Evolutionary conservation across 2,888 invertebrate genomes (phyloP), one percentile per base, ranked within the genome.

Genomic region (Encarsia formosa): DNA sequence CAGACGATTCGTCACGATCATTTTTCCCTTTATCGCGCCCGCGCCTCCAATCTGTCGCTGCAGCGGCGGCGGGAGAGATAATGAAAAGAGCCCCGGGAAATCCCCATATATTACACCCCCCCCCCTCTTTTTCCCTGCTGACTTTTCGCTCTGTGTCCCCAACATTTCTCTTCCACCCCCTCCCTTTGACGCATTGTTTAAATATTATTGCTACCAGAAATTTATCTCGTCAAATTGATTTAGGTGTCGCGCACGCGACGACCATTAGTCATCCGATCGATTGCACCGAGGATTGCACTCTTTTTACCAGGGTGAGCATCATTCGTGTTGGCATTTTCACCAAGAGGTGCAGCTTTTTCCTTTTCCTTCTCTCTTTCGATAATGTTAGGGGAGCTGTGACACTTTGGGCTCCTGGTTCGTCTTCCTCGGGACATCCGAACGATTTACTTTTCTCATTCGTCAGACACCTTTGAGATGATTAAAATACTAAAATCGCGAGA

Each of bases 1-100:
- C 45, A 40, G 49, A 31, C 59, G 57, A 67, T 67, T 66, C 65
- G 65, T 66, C 61, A 65, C 67, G 62, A 64, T n/a, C n/a, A n/a
- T 62, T 57, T 61, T 56, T 53, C 47, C 50, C 57, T 54, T 59
- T 59, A 63, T 62, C 62, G 54, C 6, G 26, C n/a, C 11, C 6
- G 26, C 26, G 26, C 26, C n/a, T n/a, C n/a, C 56, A 52, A 59
- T 55, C 54, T 45, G 50, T 38, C 40, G 45, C 18, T 22, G 29
- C 16, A 16, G 26, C 32, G 22, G 24, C 13, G 15, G 19, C 16
- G 20, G 23, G 50, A 16, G 42, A 54, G 51, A 58, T 58, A 58
- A 58, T 58, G 51, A 54, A 58, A 56, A 56, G 53, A 43, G 32
- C 44, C 49, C 37, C 22, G 19, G 49, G 53, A 42, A 32, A 32